A percentile compares a stretch with the other conserved stretches of the same genome.
These are phyloP conservation scores for Apostichopus parvimensis DNA, from an alignment of 35 echinoderm and acorn worm species.

Conservation along the genomic window DNA sequence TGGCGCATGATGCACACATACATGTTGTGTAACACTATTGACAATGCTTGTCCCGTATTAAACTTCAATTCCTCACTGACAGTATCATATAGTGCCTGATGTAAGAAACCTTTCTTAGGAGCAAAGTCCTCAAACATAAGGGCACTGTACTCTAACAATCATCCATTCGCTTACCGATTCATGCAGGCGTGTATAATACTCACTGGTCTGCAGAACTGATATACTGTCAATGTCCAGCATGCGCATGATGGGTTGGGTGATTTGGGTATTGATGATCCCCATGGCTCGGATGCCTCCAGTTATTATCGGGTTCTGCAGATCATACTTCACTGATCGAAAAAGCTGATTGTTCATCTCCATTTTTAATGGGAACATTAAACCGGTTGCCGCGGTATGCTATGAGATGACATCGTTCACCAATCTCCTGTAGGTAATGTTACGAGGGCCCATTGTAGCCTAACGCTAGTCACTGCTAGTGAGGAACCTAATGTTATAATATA, in stretches of 20 bases:
- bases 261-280: conserved; percentile 50
- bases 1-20: conserved; percentile 52
- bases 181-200: conserved; percentile 47
- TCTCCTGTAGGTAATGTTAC: conserved; percentile 14
- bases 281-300: conserved; percentile 31
- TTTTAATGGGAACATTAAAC: conserved; percentile 61
- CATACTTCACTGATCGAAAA: not conserved
- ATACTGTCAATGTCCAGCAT: conserved; percentile 50
- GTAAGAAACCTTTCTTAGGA: conserved; percentile 38
- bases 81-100: conserved; percentile 49
- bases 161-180: conserved; percentile 11
- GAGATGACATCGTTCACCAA: conserved; percentile 17
- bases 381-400: conserved; percentile 69
- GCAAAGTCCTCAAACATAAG: conserved; percentile 49
- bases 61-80: conserved; percentile 60
- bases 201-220: conserved; percentile 47
- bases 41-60: conserved; percentile 56
- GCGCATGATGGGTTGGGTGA: conserved; percentile 57
- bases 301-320: conserved; percentile 9
- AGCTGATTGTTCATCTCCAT: not conserved
- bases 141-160: conserved; percentile 20
- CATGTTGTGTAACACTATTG: conserved; percentile 66
- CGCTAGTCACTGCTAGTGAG: too few relatives aligned
- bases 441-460: too few relatives aligned
- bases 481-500: too few relatives aligned